Evolutionary conservation across 2,888 invertebrate genomes (phyloP).

Genomic region (Orgyia antiqua): DNA sequence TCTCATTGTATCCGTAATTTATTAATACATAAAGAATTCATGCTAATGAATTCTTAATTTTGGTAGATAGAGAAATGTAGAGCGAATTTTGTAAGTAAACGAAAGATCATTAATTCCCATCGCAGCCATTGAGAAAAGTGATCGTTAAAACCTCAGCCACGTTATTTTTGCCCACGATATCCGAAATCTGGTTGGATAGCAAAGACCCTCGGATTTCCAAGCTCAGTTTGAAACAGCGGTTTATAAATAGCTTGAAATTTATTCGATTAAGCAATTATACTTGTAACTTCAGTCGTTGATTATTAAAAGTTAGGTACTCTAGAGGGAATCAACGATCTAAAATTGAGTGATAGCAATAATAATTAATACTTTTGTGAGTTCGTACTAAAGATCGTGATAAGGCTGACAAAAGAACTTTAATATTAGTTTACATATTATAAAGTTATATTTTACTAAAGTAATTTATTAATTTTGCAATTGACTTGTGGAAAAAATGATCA

Average conservation of each 20-base stretch:
- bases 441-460: too few species aligned
- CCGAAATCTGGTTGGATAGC: constrained; percentile 3
- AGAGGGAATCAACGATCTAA: too few species aligned
- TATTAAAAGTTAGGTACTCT: neutral
- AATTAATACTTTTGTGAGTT: too few species aligned
- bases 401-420: too few species aligned
- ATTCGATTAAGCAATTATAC: neutral
- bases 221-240: constrained; percentile 1
- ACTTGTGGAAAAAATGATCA: too few species aligned
- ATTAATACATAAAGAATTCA: constrained; percentile 7
- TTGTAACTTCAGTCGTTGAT: neutral
- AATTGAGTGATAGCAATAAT: too few species aligned
- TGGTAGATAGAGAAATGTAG: too few species aligned
- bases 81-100: constrained; percentile 3
- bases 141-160: constrained; percentile 7
- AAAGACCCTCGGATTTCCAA: neutral
- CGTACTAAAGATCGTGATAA: too few species aligned
- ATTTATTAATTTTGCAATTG: too few species aligned
- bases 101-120: constrained; percentile 10
- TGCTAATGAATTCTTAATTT: constrained; percentile 13
- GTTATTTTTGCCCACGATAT: constrained; percentile 8
- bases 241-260: neutral
- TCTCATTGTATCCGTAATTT: too few species aligned
- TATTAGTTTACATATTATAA: too few species aligned
- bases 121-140: constrained; percentile 8